A percentile compares a stretch with the other conserved stretches of the same genome.
phyloP scores from a whole-genome alignment of 2,113 vertebrate genomes.

The Noturus placidus region DNA sequence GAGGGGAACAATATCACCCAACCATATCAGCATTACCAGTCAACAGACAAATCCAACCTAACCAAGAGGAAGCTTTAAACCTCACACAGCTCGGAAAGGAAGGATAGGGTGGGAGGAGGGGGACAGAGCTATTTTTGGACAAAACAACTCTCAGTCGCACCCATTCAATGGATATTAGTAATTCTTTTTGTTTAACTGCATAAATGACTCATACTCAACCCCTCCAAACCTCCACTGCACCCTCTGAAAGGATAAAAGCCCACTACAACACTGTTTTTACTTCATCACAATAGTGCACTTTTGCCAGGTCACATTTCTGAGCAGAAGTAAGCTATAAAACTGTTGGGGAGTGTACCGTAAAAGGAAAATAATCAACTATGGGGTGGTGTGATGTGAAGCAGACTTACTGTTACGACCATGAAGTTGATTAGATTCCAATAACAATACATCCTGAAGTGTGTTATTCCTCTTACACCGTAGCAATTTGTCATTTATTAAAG shows the following conservation, averaged over 20 bases:
- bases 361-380: not conserved
- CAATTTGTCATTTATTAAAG: not conserved
- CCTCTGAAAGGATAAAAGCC: not conserved
- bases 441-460: not conserved
- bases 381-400: not conserved
- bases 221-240: not conserved
- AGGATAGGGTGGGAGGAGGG: slow-evolving; percentile 13
- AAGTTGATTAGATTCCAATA: not conserved
- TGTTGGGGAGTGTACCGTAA: not conserved
- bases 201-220: slow-evolving; percentile 48
- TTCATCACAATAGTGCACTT: not conserved
- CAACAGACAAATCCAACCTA: slow-evolving; percentile 19
- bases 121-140: slow-evolving; percentile 39
- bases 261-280: not conserved
- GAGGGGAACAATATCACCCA: not conserved
- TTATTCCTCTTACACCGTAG: not conserved
- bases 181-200: slow-evolving; percentile 35
- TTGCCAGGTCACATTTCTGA: not conserved
- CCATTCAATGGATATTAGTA: slow-evolving; percentile 23
- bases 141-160: slow-evolving; percentile 1
- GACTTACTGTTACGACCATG: not conserved
- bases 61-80: slow-evolving; percentile 14
- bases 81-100: slow-evolving; percentile 16
- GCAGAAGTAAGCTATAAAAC: not conserved
- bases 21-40: not conserved